Percentiles rank a stretch among this genome's conserved stretches.
phyloP scores from a whole-genome alignment of 2,113 vertebrate species.

The Stigmatopora argus region DNA sequence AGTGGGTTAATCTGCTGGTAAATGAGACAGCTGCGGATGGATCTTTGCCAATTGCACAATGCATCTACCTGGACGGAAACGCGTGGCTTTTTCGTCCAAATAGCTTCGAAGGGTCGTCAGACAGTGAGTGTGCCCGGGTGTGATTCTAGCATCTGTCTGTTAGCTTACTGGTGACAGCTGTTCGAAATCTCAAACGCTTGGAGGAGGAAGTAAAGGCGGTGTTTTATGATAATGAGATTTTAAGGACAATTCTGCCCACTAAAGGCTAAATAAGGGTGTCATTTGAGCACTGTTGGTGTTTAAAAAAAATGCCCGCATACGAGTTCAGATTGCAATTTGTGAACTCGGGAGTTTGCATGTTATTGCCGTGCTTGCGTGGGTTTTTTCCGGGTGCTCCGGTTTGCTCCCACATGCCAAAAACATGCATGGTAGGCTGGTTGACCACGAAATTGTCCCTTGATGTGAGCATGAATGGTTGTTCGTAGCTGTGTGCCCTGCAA shows the following conservation, averaged over 20 bases:
- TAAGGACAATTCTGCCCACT: conserved; percentile 56
- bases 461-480: too few species aligned
- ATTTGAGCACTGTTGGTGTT: conserved; percentile 24
- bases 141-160: conserved; percentile 49
- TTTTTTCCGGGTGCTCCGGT: too few species aligned
- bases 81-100: conserved; percentile 18
- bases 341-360: not conserved
- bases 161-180: conserved; percentile 45
- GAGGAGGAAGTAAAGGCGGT: conserved; percentile 18
- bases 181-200: conserved; percentile 52
- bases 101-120: conserved; percentile 23
- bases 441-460: too few species aligned
- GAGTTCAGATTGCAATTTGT: conserved; percentile 13
- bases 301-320: conserved; percentile 26
- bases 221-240: conserved; percentile 49
- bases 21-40: conserved; percentile 51
- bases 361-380: conserved; percentile 11
- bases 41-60: conserved; percentile 57
- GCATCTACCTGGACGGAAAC: conserved; percentile 48
- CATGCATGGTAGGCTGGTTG: too few species aligned
- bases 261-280: conserved; percentile 37
- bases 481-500: too few species aligned
- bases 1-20: conserved; percentile 72
- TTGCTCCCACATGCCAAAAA: too few species aligned
- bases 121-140: conserved; percentile 50